phyloP scores from a whole-genome alignment of 2,888 invertebrate genomes.

The Griposia aprilina region DNA sequence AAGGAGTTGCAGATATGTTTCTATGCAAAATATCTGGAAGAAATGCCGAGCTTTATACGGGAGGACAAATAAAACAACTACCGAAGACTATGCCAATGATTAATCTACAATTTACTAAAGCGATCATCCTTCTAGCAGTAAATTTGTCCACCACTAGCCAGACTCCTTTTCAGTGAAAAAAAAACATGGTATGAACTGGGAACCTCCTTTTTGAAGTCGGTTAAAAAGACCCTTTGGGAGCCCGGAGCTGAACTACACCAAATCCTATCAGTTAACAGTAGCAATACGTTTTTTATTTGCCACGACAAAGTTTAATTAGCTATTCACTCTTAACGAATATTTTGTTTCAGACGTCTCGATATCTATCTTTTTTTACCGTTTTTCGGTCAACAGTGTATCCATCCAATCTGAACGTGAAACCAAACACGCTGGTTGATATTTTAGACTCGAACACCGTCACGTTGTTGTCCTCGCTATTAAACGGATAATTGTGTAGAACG shows the following conservation, averaged over 20 bases:
- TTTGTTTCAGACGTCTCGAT: background rate
- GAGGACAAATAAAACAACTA: background rate
- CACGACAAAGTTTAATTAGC: background rate
- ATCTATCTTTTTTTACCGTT: conserved; percentile 13
- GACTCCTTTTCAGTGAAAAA: background rate
- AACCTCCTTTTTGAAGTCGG: background rate
- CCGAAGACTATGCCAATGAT: background rate
- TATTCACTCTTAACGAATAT: background rate
- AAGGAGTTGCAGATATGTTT: conserved; percentile 74
- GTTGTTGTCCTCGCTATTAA: conserved; percentile 76
- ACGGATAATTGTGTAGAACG: conserved; percentile 73
- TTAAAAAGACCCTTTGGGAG: background rate
- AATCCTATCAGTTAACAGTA: background rate
- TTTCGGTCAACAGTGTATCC: conserved; percentile 64
- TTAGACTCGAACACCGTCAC: conserved; percentile 77
- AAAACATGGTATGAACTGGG: background rate
- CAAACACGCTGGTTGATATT: conserved; percentile 81
- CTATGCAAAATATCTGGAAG: conserved; percentile 76
- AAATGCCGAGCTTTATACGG: background rate
- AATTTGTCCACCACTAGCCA: background rate
- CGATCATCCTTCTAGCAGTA: background rate
- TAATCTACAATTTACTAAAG: background rate
- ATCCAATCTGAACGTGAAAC: conserved; percentile 76
- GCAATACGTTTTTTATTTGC: background rate
- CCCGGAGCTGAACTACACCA: background rate